Percentiles rank a stretch among this genome's conserved stretches.
Conservation (phyloP, 2,113 vertebrate species). For the Nestor notabilis region DNA sequence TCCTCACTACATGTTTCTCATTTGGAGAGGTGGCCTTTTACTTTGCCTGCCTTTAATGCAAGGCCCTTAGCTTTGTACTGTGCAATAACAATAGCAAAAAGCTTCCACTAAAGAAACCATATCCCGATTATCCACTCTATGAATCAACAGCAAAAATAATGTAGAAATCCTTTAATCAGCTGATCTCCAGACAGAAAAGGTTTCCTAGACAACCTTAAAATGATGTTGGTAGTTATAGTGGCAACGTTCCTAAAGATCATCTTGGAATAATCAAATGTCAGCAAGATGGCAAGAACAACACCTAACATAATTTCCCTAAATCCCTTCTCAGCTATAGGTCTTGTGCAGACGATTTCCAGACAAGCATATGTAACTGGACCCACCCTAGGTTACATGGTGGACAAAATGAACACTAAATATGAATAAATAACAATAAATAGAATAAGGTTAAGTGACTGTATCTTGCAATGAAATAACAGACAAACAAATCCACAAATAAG, state of each 20-base stretch:
- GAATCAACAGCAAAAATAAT: slow-evolving; percentile 5
- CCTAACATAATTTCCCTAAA: slow-evolving; percentile 29
- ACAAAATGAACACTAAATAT: not conserved
- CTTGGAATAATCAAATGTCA: slow-evolving; percentile 1
- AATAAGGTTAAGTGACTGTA: not conserved
- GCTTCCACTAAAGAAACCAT: not conserved
- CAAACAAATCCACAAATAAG: not conserved
- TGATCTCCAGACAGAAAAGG: not conserved
- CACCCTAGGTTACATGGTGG: not conserved
- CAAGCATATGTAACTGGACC: not conserved
- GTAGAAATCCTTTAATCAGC: slow-evolving; percentile 30
- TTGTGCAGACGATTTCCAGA: slow-evolving; percentile 24
- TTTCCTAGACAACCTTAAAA: slow-evolving; percentile 37
- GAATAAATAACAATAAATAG: not conserved
- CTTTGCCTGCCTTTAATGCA: not conserved
- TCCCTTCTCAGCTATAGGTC: not conserved
- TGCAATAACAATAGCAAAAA: not conserved
- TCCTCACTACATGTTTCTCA: not conserved
- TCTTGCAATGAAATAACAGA: not conserved
- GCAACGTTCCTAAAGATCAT: slow-evolving; percentile 22
- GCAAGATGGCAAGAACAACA: not conserved
- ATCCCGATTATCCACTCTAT: not conserved
- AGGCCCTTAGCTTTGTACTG: not conserved
- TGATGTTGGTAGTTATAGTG: not conserved
- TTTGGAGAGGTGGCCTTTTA: not conserved